Base-by-base conservation (phyloP, 2,888 invertebrate genomes). In the Chaetogeoica ovagalla region DNA sequence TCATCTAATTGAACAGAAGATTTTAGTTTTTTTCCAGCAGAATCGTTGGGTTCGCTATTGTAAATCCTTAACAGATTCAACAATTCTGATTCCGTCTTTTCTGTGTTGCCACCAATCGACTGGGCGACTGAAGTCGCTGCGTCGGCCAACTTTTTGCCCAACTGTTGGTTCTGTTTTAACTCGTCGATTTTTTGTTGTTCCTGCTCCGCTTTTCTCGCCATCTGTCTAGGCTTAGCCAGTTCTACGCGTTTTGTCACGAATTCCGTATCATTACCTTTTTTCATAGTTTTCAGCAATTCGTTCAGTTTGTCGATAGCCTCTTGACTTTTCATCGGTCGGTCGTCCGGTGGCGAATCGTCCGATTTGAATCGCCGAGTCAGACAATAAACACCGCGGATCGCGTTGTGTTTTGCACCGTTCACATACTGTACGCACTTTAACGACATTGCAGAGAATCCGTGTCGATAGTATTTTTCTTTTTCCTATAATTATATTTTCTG, bases 101-200 rank as follows among this genome's bases (percentile, higher is more conserved):
- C 89, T 0, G 88, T 87, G 85, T 93, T 89, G 17, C 92, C 93
- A 71, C 91, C 91, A 1, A 94, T 85, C 59, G 88, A 87, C 83
- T 89, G 86, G 0, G 94, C 94, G n/a, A 94, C 93, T 82, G 90
- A 88, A 85, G 90, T 89, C 0, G 91, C 93, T 15, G 94, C 94
- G 84, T 87, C 87, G 37, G 88, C 87, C 66, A 92, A 84, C 84
- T 88, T 83, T 11, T 85, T 82, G 74, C 85, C 87, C 86, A 82
- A 13, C 19, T 57, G 55, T 60, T 37, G 60, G 82, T 77, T 76
- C 15, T 69, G 57, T 71, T 81, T n/a, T 17, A 57, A 52, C 11
- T 81, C 19, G 30, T 76, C 62, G 5, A 17, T 9, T 21, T 52
- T n/a, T 23, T 70, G 23, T 39, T 48, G 59, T 23, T 71, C 17